phyloP scores from a whole-genome alignment of 2,113 vertebrate species.

The Rhea americana region DNA sequence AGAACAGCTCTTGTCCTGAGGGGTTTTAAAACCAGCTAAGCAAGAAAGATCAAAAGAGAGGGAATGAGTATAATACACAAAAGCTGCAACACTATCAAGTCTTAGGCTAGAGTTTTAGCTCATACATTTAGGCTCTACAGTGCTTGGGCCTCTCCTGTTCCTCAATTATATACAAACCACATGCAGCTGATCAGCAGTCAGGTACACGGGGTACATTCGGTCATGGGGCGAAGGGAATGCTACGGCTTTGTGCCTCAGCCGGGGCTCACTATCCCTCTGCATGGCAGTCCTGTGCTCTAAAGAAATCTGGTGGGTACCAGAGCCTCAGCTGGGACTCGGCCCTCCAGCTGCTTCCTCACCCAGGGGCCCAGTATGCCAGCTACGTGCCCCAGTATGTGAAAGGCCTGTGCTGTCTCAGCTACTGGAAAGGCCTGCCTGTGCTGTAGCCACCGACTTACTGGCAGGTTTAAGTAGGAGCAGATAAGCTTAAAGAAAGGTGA shows the following conservation, averaged over 20 bases:
- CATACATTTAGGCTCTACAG: neutral
- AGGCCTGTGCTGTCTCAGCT: neutral
- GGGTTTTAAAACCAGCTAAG: neutral
- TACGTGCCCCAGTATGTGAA: neutral
- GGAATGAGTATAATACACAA: neutral
- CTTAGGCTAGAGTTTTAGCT: neutral
- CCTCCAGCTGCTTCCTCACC: neutral
- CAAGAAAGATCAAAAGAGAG: neutral
- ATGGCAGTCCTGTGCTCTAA: no score
- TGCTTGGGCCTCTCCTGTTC: neutral
- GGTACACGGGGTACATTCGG: neutral
- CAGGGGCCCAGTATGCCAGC: neutral
- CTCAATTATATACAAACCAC: neutral
- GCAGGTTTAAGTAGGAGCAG: neutral
- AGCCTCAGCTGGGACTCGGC: neutral
- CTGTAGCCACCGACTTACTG: no score
- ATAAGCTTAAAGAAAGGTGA: neutral
- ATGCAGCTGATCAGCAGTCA: neutral
- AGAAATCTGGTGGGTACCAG: no score
- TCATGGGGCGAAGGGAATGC: neutral
- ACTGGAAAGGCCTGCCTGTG: neutral
- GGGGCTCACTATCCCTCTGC: no score
- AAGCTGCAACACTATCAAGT: neutral
- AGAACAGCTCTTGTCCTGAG: neutral
- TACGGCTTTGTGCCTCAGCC: no score